A percentile compares a stretch with the other conserved stretches of the same genome.
Conservation (phyloP, 2,888 invertebrate species). For the Polietes domitor region DNA sequence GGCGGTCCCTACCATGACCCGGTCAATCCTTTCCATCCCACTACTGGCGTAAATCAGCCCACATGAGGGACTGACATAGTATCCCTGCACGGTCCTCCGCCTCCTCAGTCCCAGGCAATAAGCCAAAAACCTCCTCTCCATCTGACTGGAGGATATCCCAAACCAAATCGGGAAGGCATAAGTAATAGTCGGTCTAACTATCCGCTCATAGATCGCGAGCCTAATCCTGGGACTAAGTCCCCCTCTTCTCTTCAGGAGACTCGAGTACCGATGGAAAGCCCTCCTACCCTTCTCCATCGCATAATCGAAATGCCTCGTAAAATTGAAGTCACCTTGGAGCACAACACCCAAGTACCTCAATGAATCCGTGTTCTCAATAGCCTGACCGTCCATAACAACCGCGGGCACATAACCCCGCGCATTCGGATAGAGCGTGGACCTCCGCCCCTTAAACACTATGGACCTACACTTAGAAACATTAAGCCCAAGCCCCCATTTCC, state of each 20-base stretch:
- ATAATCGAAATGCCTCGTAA: not conserved
- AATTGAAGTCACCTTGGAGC: not conserved
- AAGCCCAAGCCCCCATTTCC: not conserved
- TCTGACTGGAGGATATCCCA: not conserved
- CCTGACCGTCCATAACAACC: not conserved
- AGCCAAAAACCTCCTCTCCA: not conserved
- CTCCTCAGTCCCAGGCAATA: not conserved
- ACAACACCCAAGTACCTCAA: not conserved
- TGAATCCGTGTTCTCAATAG: not conserved
- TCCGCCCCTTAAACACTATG: not conserved
- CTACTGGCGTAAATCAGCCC: not conserved
- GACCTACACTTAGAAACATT: not conserved
- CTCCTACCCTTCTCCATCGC: not conserved
- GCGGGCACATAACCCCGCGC: not conserved
- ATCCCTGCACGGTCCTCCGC: not conserved
- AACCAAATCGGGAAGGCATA: constrained; percentile 10
- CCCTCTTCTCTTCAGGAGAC: not conserved
- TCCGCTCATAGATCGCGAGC: not conserved
- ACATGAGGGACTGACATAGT: not conserved
- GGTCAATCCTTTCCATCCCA: not conserved
- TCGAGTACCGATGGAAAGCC: not conserved
- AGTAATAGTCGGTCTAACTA: not conserved
- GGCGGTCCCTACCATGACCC: not conserved
- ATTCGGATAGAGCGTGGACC: not conserved
- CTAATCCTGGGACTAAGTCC: not conserved